Base-by-base conservation (phyloP, 1,140 invertebrate genomes). In the Acarapis woodi region DNA sequence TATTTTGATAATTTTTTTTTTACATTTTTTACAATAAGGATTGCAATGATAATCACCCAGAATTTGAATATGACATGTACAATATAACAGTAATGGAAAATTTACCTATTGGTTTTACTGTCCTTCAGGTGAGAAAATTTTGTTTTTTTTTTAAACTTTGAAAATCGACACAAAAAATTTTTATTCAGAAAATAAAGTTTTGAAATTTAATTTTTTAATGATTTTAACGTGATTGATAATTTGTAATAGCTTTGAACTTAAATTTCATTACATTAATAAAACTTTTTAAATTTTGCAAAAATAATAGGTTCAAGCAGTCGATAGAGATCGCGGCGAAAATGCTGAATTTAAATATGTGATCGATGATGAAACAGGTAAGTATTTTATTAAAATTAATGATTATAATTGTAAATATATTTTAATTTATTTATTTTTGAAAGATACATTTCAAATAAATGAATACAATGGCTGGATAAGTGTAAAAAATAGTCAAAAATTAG, bases 21-120 rank as follows among this genome's bases (percentile, higher is more conserved):
- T n/a, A n/a, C n/a, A n/a, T n/a, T n/a, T n/a, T n/a, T n/a, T n/a
- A n/a, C n/a, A n/a, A n/a, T n/a, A n/a, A n/a, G n/a, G n/a, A 35
- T 16, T 14, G 23, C 8, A 35, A 35, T n/a, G 34, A 35, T 25
- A 35, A 51, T 37, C 29, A 42, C 14, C 76, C 76, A 0, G 67
- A 75, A 43, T 83, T 83, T 41, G 75, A 79, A 53, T 71, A 75
- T 0, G 74, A 78, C 45, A 66, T 74, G 43, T 82, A 82, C 49
- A 80, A 80, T 44, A 79, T 83, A 26, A 80, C 74, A 42, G 80
- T 83, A 34, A 74, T 82, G 31, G 77, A 83, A 51, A 82, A 83
- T 52, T 56, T 82, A 23, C 78, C 77, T 0, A 76, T 75, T 45
- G 76, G 76, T 41, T 68, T 75, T 45, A 76, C 71, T 47, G 73